These are phyloP conservation scores for Myotis brandtii DNA, from an alignment of 2,113 vertebrate genomes.

Conservation along the genomic window DNA sequence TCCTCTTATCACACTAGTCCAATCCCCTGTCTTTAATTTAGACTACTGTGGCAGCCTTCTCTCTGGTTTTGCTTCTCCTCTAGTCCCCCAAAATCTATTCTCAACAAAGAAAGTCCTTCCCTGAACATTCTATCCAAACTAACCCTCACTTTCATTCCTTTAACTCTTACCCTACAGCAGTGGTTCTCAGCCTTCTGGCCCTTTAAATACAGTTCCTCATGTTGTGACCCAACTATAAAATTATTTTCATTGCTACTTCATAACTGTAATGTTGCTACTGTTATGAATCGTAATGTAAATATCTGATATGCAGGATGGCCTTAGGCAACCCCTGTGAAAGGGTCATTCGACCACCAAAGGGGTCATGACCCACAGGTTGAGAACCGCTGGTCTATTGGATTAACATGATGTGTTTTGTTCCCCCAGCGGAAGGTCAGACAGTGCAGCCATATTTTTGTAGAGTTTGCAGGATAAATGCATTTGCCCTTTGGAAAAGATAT, in stretches of 20 bases:
- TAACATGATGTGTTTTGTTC: not conserved
- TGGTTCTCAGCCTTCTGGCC: no score
- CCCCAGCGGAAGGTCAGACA: not conserved
- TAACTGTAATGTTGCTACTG: no score
- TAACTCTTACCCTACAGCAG: not conserved
- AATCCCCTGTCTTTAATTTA: not conserved
- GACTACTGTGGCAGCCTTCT: not conserved
- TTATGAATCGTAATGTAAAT: no score
- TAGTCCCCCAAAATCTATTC: not conserved
- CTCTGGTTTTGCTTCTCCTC: not conserved
- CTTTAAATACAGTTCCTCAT: no score
- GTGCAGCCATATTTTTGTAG: not conserved
- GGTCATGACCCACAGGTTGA: no score
- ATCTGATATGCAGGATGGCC: no score
- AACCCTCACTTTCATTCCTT: not conserved
- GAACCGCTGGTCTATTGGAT: no score
- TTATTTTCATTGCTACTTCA: no score
- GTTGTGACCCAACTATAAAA: no score
- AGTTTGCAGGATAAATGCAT: not conserved
- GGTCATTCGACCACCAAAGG: no score
- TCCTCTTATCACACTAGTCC: not conserved
- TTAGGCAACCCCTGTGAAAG: no score
- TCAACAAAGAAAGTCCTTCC: not conserved
- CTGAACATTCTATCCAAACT: not conserved
- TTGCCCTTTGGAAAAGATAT: not conserved